A percentile compares a stretch with the other conserved stretches of the same genome.
These are phyloP conservation scores for Junonia oenone DNA, from an alignment of 2,888 invertebrate genomes.

Conservation along the genomic window DNA sequence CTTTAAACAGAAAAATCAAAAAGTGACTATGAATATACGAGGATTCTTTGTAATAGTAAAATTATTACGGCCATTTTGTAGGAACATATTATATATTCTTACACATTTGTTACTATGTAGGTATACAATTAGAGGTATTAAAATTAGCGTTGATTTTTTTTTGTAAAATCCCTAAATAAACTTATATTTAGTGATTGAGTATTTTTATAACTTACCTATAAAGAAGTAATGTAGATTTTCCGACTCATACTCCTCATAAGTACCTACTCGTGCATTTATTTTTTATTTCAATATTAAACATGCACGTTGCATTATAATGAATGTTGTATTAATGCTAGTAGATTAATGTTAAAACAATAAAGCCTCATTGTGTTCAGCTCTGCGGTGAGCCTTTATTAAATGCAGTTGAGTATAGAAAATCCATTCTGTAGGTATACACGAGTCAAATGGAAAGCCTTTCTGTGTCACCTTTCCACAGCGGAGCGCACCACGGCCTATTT, in stretches of 20 bases:
- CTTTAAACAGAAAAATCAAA: neutral
- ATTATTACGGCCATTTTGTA: no score
- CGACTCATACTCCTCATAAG: no score
- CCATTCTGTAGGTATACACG: constrained; percentile 14
- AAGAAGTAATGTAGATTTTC: no score
- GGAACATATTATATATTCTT: no score
- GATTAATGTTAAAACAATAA: neutral
- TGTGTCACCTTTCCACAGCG: constrained; percentile 55
- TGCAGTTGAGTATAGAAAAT: constrained; percentile 7
- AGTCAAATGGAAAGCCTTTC: constrained; percentile 55
- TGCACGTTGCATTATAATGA: neutral
- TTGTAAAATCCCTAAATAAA: no score
- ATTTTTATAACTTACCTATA: no score
- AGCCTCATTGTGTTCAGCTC: neutral
- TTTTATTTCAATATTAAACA: neutral
- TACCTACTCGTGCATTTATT: neutral
- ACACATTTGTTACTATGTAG: no score
- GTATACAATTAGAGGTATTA: no score
- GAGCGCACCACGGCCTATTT: constrained; percentile 60
- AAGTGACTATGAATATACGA: neutral
- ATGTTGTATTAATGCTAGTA: neutral
- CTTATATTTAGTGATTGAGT: no score
- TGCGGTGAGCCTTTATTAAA: constrained; percentile 6
- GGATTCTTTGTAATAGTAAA: no score
- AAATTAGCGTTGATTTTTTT: no score